Evolutionary conservation across 2,888 invertebrate species (phyloP), one percentile per base, ranked within the genome.

Genomic region (Electrophaes corylata): DNA sequence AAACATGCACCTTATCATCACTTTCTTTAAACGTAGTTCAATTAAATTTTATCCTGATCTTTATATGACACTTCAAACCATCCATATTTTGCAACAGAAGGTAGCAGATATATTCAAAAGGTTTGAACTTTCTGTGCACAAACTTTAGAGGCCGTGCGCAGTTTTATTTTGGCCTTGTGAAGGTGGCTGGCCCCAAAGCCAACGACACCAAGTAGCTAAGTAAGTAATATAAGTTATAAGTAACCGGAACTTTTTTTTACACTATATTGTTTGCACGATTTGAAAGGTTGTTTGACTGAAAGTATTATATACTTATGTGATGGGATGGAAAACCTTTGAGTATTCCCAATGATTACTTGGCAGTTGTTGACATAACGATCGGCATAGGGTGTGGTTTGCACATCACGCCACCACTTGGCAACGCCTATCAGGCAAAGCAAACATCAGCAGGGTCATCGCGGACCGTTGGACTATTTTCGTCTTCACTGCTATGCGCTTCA

Each of bases 161-260:
- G 62, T 66, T 71, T 60, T 61, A 69, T 70, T 62, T 65, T 71
- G 73, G 72, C 81, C 83, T 83, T 81, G 78, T 53, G 62, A 67
- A 81, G 78, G 78, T 79, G 75, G 83, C 58, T 78, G 79, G 70
- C 73, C 79, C 67, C 62, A 64, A 62, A 73, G 66, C 61, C 53
- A 60, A 67, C 46, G n/a, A n/a, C n/a, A n/a, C n/a, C n/a, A n/a
- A n/a, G n/a, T n/a, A n/a, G n/a, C n/a, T n/a, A n/a, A n/a, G n/a
- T n/a, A n/a, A n/a, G n/a, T n/a, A n/a, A 60, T 53, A 10, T 23
- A 50, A 16, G 40, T 45, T n/a, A n/a, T n/a, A n/a, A 55, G 48
- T 23, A 66, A 62, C 66, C 65, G 66, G 62, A 64, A 63, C 60
- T 39, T 41, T 33, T n/a, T 57, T 53, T 49, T 55, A 49, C 54